Conservation (phyloP, 2,888 invertebrate genomes). For the Campaea margaritaria region DNA sequence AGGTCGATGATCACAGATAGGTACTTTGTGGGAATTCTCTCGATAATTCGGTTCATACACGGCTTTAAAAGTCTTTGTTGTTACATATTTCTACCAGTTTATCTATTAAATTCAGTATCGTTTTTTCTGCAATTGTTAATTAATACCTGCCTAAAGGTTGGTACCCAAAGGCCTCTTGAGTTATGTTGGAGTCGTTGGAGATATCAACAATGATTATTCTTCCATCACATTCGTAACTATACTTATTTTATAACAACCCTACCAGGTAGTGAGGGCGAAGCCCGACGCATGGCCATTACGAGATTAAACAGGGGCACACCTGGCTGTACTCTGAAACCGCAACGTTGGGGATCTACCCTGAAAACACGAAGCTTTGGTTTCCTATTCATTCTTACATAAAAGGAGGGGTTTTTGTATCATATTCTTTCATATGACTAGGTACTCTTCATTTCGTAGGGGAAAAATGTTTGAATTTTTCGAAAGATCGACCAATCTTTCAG, state of each 20-base stretch:
- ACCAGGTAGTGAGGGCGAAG: conserved; percentile 43
- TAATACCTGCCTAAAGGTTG: too few relatives aligned
- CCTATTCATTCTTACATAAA: conserved; percentile 23
- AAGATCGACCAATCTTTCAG: neutral
- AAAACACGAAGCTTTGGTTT: conserved; percentile 23
- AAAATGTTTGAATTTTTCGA: neutral
- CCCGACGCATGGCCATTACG: conserved; percentile 65
- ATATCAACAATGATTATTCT: too few relatives aligned
- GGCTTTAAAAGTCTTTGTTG: too few relatives aligned
- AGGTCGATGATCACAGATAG: too few relatives aligned
- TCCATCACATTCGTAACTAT: neutral
- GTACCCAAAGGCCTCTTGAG: too few relatives aligned
- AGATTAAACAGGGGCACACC: conserved; percentile 76
- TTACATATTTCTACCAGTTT: too few relatives aligned
- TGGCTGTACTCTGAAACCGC: conserved; percentile 62
- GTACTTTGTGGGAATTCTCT: too few relatives aligned
- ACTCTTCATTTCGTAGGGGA: neutral
- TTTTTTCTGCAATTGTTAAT: too few relatives aligned
- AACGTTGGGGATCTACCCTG: conserved; percentile 37
- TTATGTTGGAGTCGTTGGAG: too few relatives aligned
- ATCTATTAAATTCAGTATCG: too few relatives aligned
- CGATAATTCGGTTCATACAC: too few relatives aligned
- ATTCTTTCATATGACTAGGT: neutral
- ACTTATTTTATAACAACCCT: conserved; percentile 15
- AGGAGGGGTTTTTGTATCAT: conserved; percentile 8